phyloP scores from a whole-genome alignment of 2,888 invertebrate genomes.

The Dynastes hyllus region DNA sequence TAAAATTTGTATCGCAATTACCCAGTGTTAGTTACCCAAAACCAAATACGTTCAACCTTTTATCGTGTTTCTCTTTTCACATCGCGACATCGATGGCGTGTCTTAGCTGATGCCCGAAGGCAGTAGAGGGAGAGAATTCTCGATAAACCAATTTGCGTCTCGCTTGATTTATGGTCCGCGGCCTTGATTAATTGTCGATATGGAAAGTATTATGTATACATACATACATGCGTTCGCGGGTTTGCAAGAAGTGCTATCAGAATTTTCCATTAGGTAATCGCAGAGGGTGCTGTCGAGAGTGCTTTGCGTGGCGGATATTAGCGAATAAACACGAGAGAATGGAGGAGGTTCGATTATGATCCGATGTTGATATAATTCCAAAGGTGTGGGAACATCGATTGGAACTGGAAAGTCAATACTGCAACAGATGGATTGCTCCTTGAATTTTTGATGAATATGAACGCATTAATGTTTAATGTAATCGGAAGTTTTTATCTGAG shows the following conservation, averaged over 20 bases:
- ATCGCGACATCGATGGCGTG: background rate
- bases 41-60: too few species aligned
- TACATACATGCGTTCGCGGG: background rate
- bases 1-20: too few species aligned
- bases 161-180: conserved; percentile 36
- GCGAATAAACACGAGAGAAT: conserved; percentile 26
- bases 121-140: conserved; percentile 5
- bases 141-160: conserved; percentile 45
- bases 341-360: conserved; percentile 7
- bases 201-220: conserved; percentile 24
- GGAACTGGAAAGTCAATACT: background rate
- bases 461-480: background rate
- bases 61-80: background rate
- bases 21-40: too few species aligned
- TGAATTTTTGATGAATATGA: conserved; percentile 14
- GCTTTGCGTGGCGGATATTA: background rate
- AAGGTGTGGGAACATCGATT: background rate
- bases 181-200: conserved; percentile 45
- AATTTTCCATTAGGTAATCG: conserved; percentile 38
- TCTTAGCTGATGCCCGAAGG: background rate
- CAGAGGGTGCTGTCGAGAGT: background rate
- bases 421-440: background rate
- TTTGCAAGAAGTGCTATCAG: conserved; percentile 32
- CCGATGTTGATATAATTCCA: conserved; percentile 2
- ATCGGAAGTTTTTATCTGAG: too few species aligned